Percentiles rank a stretch among this genome's conserved stretches.
Evolutionary conservation across 1,140 invertebrate genomes (phyloP).

Genomic region (Venustaconcha ellipsiformis): DNA sequence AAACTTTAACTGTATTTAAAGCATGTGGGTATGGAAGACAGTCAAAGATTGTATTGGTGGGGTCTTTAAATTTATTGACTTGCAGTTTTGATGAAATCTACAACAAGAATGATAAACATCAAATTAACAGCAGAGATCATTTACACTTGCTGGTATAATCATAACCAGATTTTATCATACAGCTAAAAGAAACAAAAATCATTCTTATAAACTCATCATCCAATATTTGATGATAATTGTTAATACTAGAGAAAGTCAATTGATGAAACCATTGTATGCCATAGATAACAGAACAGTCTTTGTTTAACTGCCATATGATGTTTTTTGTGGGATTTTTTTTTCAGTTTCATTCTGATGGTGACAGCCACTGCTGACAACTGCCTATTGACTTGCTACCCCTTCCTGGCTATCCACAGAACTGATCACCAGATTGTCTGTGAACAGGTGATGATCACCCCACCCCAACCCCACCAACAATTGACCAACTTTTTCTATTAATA

Average conservation of each 20-base stretch:
- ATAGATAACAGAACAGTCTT: neutral
- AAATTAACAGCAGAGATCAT: too few relatives aligned
- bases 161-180: neutral
- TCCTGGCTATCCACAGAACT: constrained; percentile 62
- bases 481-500: too few relatives aligned
- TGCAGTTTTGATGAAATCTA: too few relatives aligned
- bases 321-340: constrained; percentile 18
- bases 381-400: constrained; percentile 67
- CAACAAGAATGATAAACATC: too few relatives aligned
- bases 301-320: neutral
- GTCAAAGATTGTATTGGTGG: too few relatives aligned
- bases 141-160: too few relatives aligned
- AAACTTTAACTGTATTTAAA: too few relatives aligned
- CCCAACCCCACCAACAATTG: too few relatives aligned
- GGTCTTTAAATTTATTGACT: too few relatives aligned
- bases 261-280: neutral
- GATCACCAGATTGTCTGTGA: constrained; percentile 69
- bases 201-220: neutral
- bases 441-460: constrained; percentile 47
- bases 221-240: neutral
- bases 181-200: neutral
- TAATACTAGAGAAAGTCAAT: neutral
- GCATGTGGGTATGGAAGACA: too few relatives aligned
- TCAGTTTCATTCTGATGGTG: constrained; percentile 59
- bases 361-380: constrained; percentile 68